phyloP scores from a whole-genome alignment of 2,113 vertebrate genomes.

The Pelobates fuscus region DNA sequence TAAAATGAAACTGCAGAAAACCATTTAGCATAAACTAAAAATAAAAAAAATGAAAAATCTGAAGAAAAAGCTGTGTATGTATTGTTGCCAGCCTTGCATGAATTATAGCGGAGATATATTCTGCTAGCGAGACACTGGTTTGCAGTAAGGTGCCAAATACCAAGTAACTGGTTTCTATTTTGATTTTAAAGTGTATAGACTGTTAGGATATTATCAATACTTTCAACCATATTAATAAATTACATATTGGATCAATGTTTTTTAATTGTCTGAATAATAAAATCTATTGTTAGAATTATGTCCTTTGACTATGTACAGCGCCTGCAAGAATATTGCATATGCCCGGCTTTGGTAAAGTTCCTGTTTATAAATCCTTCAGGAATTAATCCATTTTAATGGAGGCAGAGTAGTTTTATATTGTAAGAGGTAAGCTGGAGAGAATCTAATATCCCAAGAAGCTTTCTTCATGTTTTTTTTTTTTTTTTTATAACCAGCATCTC shows the following conservation, averaged over 20 bases:
- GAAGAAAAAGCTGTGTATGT: too few relatives aligned
- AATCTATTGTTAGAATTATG: slow-evolving; percentile 30
- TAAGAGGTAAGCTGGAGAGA: not conserved
- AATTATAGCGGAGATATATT: not conserved
- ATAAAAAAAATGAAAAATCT: too few relatives aligned
- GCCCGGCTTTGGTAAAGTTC: slow-evolving; percentile 25
- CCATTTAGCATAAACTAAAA: too few relatives aligned
- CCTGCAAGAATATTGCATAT: slow-evolving; percentile 36
- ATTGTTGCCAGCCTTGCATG: too few relatives aligned
- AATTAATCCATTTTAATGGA: slow-evolving; percentile 46
- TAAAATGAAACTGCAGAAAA: too few relatives aligned
- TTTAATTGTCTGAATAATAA: slow-evolving; percentile 38
- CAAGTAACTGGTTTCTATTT: not conserved
- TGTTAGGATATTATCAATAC: slow-evolving; percentile 31
- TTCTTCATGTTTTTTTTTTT: slow-evolving; percentile 23
- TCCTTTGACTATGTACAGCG: slow-evolving; percentile 1
- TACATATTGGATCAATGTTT: slow-evolving; percentile 22
- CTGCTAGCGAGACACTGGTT: not conserved
- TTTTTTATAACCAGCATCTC: slow-evolving; percentile 8
- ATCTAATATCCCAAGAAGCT: slow-evolving; percentile 7
- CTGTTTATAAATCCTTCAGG: slow-evolving; percentile 48
- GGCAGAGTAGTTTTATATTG: slow-evolving; percentile 36
- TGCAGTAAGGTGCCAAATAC: not conserved
- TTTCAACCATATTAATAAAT: slow-evolving; percentile 45
- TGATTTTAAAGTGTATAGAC: slow-evolving; percentile 20